phyloP scores from a whole-genome alignment of 2,888 invertebrate genomes.

The Stenotaenia linearis region DNA sequence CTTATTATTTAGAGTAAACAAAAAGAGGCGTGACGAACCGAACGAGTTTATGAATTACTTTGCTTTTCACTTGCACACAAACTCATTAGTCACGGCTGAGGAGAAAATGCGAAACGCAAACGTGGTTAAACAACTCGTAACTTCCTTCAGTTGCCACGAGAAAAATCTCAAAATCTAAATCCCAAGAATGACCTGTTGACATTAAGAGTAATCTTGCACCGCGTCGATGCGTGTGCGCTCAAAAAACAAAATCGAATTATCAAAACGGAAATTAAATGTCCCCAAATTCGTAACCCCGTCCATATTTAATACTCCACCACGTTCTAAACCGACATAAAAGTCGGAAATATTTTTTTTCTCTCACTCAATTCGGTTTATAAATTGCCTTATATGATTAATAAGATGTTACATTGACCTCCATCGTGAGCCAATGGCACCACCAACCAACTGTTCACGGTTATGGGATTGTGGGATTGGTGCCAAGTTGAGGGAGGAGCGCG shows the following conservation, averaged over 20 bases:
- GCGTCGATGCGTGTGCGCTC: neutral
- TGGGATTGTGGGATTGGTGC: constrained; percentile 26
- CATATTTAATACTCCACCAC: neutral
- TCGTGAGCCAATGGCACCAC: constrained; percentile 1
- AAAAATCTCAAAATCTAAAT: neutral
- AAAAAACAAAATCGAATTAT: neutral
- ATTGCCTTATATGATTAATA: neutral
- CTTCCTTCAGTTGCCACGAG: neutral
- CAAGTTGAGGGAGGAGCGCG: constrained; percentile 20
- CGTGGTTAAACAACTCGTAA: neutral
- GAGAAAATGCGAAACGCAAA: neutral
- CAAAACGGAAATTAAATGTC: constrained; percentile 4
- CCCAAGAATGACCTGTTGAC: neutral
- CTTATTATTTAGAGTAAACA: neutral
- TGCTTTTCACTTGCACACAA: neutral
- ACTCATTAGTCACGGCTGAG: neutral
- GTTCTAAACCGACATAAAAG: neutral
- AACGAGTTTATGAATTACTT: neutral
- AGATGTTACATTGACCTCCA: constrained; percentile 20
- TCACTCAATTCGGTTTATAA: constrained; percentile 11
- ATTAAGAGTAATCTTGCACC: neutral
- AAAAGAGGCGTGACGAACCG: neutral
- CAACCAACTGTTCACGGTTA: constrained; percentile 26
- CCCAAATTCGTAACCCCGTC: neutral
- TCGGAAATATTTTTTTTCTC: no score